A percentile compares a stretch with the other conserved stretches of the same genome.
Evolutionary conservation across 2,888 invertebrate genomes (phyloP).

Genomic region (Apamea sordens): DNA sequence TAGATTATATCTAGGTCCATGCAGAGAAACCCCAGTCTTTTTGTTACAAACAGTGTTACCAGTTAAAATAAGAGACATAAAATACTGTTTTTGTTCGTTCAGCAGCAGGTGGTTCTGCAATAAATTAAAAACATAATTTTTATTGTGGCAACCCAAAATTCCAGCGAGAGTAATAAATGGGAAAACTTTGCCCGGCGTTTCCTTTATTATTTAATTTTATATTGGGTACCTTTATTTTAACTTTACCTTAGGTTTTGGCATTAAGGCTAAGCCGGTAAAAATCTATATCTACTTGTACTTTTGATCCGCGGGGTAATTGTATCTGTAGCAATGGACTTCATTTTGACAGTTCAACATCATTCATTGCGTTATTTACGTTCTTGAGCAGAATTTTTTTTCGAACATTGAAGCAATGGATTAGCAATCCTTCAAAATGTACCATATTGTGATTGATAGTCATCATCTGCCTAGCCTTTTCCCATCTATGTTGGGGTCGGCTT

Average conservation of each 20-base stretch:
- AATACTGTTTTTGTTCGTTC: conserved; percentile 28
- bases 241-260: not conserved
- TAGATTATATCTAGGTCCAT: not conserved
- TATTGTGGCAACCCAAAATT: conserved; percentile 60
- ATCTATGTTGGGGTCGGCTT: too few relatives aligned
- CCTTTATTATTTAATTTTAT: conserved; percentile 47
- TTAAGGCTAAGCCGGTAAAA: not conserved
- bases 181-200: conserved; percentile 40
- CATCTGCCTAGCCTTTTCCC: too few relatives aligned
- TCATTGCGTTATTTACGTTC: too few relatives aligned
- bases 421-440: too few relatives aligned
- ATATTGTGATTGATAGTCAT: too few relatives aligned
- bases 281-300: not conserved
- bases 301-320: not conserved
- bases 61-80: conserved; percentile 40
- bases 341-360: too few relatives aligned
- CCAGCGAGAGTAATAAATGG: conserved; percentile 52
- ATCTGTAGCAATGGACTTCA: too few relatives aligned
- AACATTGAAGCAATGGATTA: too few relatives aligned
- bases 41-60: conserved; percentile 12
- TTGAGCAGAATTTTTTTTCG: too few relatives aligned
- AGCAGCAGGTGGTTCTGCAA: conserved; percentile 50
- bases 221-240: conserved; percentile 31
- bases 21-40: not conserved
- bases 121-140: conserved; percentile 58